Conservation (phyloP, 2,797 vertebrate species). For the Hylomyscus alleni region DNA sequence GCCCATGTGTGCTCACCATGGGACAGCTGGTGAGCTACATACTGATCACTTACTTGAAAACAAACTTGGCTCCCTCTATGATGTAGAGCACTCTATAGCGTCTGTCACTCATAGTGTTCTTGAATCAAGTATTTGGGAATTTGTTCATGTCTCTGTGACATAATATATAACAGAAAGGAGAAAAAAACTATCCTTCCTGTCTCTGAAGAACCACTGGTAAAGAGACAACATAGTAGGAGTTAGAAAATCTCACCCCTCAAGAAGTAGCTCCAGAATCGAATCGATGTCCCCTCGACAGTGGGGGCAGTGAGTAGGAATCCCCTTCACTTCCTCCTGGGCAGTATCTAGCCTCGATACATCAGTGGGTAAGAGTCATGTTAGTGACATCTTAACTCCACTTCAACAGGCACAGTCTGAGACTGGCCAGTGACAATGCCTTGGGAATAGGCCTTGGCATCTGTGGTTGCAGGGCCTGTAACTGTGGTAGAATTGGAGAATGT, state of each 20-base stretch:
- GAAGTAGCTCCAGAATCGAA: background rate
- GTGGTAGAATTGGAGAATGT: background rate
- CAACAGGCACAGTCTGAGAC: background rate
- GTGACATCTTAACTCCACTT: background rate
- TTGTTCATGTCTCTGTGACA: background rate
- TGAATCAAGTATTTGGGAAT: background rate
- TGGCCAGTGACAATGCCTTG: background rate
- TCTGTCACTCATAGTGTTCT: background rate
- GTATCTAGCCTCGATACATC: background rate
- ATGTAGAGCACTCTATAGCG: background rate
- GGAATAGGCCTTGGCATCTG: background rate
- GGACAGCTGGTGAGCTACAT: background rate
- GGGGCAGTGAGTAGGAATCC: rapidly evolving
- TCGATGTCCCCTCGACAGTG: rapidly evolving
- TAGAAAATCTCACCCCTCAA: background rate
- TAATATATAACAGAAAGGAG: background rate
- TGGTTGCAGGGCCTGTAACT: background rate
- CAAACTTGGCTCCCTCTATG: background rate
- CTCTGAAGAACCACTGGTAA: background rate
- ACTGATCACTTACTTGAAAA: background rate
- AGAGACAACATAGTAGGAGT: too few species aligned
- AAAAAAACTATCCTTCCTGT: background rate
- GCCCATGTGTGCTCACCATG: background rate
- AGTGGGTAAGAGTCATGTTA: background rate
- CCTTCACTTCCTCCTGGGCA: background rate